A percentile compares a stretch with the other conserved stretches of the same genome.
These are phyloP conservation scores for Odocoileus hemionus DNA, from an alignment of 2,113 vertebrate genomes.

Conservation along the genomic window DNA sequence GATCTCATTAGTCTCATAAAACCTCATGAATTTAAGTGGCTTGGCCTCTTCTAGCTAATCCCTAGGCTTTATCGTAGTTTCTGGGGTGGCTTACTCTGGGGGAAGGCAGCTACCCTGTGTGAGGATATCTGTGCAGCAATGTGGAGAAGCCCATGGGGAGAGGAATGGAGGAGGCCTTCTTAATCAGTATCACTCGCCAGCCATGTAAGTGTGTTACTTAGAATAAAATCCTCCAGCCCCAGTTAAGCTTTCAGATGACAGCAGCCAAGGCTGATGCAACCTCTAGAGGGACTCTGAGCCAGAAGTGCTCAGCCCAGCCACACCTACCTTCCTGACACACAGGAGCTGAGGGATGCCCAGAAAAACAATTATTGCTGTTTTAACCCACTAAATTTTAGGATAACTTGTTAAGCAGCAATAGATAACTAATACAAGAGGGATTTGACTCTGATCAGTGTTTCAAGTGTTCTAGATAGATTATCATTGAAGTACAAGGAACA, in stretches of 20 bases:
- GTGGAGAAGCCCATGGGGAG: not conserved
- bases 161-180: not conserved
- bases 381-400: not conserved
- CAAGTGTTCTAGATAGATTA: not conserved
- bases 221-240: not conserved
- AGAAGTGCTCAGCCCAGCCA: not conserved
- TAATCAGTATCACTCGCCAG: not conserved
- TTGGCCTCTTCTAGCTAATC: not conserved
- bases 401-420: not conserved
- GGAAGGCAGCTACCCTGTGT: not conserved
- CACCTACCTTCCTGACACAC: not conserved
- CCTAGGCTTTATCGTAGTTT: not conserved
- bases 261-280: not conserved
- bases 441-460: not conserved
- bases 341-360: not conserved
- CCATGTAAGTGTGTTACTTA: not conserved
- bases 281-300: not conserved
- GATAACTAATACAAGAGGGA: not conserved
- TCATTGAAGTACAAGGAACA: not conserved
- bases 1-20: not conserved
- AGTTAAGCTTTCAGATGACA: not conserved
- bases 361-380: not conserved
- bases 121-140: not conserved
- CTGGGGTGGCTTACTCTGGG: not conserved
- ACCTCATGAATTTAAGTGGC: not conserved